Base-by-base conservation (phyloP, 2,113 vertebrate genomes). In the Pao palembangensis region DNA sequence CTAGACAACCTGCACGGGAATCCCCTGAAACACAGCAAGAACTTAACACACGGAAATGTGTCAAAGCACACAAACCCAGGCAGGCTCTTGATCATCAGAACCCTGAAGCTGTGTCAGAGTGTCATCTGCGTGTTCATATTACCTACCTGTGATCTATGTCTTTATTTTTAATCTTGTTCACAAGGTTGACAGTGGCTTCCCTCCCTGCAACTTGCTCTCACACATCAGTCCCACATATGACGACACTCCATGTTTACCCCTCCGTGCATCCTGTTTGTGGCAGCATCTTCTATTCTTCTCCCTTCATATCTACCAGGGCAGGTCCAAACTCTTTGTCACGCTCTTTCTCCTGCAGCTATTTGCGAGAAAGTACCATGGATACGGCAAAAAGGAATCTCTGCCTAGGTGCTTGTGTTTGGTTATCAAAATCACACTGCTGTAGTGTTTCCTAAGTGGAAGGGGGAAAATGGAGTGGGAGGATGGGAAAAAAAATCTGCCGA, bases 1-100 rank as follows among this genome's bases (percentile, higher is more conserved):
- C 85, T 71, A 81, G 69, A 58, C 50, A 46, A 64, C 84, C 86
- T 73, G 62, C 79, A 85, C 80, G 85, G 87, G 88, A 90, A 88
- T 88, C 75, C 79, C 87, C 78, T 64, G 64, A 81, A 58, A 71
- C 19, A 16, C 73, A 73, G 69, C 61, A 52, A 77, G 67, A 67
- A 25, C 55, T 43, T 59, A 23, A 71, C 58, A 54, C 61, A 52
- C 21, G 60, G 49, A 75, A 70, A 65, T 46, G 75, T 64, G 56
- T 64, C 51, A 69, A 69, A 72, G 61, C n/a, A 68, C 63, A 68
- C 57, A 69, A 48, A 38, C n/a, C 28, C 12, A 23, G 23, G 46
- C 59, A 69, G 72, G 68, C 44, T 62, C 31, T 46, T 64, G 58
- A 43, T 11, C 64, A 41, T 11, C 64, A 66, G 66, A 78, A 80